Base-by-base conservation (phyloP, 2,797 vertebrate genomes). In the Galaxias olidus region DNA sequence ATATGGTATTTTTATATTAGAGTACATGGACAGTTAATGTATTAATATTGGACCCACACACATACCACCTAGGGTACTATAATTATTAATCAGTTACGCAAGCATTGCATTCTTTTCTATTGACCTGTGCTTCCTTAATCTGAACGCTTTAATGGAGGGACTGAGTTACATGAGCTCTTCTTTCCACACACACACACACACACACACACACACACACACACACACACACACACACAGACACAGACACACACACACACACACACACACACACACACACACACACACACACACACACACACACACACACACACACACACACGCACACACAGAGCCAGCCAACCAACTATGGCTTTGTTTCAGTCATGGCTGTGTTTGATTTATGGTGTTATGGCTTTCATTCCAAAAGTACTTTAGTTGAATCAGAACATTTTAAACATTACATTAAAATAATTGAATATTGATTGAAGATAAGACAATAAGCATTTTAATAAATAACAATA, bases 301-400 rank as follows among this genome's bases (percentile, higher is more conserved):
- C 59, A 60, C 11, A 30, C 45, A 60, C 11, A 20, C 45, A 48
- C 17, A 18, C 59, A 48, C 10, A 48, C 45, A 60, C 10, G 15
- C 13, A 61, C 15, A 40, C 20, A 58, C n/a, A 53, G 61, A 50
- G 13, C 79, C 69, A 77, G 53, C 45, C 9, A 7, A 63, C 44
- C 53, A 64, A 30, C 66, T 69, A 52, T 49, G 59, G 62, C 61
- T 56, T 59, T 81, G 67, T 82, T 84, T 83, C 71, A 59, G 40
- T 68, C 40, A 63, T n/a, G 58, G 42, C 48, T 18, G 15, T 77
- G 83, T 87, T 85, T 87, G 78, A 81, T 75, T 84, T 86, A 64
- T 65, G 18, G 53, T 57, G 57, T 68, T 77, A 84, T 83, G 66
- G 4, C 64, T 73, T n/a, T n/a, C n/a, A n/a, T n/a, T n/a, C n/a